A percentile compares a stretch with the other conserved stretches of the same genome.
Evolutionary conservation across 1,140 invertebrate genomes (phyloP).

Genomic region (Euura lappo): DNA sequence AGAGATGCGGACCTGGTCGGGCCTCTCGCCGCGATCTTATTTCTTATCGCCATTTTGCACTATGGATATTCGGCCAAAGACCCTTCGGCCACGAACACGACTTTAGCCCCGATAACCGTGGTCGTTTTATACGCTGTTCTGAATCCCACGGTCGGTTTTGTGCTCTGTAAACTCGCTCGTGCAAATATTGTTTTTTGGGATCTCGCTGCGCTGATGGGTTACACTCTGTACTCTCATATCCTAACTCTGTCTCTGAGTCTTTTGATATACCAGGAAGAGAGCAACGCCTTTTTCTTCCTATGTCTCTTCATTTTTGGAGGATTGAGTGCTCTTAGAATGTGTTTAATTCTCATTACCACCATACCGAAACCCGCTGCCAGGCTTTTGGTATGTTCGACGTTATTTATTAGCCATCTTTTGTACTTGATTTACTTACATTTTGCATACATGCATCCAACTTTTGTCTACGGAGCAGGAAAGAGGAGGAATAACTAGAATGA

Average conservation of each 20-base stretch:
- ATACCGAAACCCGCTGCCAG: constrained; percentile 53
- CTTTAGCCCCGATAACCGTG: constrained; percentile 40
- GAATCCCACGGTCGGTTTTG: constrained; percentile 46
- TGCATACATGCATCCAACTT: constrained; percentile 58
- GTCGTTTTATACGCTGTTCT: constrained; percentile 43
- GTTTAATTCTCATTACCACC: constrained; percentile 52
- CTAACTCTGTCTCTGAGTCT: constrained; percentile 52
- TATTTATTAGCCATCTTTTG: constrained; percentile 54
- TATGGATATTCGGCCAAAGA: constrained; percentile 51
- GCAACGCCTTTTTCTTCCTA: constrained; percentile 55
- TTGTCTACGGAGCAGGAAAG: constrained; percentile 16
- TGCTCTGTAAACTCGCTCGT: constrained; percentile 43
- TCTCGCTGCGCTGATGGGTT: constrained; percentile 54
- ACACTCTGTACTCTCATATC: constrained; percentile 60
- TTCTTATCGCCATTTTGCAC: constrained; percentile 44
- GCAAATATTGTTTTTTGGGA: constrained; percentile 48
- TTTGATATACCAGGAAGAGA: constrained; percentile 49
- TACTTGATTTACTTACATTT: constrained; percentile 60
- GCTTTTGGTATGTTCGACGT: constrained; percentile 56
- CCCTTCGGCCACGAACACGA: constrained; percentile 25
- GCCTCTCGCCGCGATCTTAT: constrained; percentile 48
- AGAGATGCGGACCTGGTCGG: constrained; percentile 57
- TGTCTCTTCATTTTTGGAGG: constrained; percentile 55
- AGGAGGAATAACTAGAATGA: neutral
- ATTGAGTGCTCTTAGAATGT: constrained; percentile 53